Evolutionary conservation across 2,113 vertebrate species (phyloP).

Genomic region (Guaruba guarouba): DNA sequence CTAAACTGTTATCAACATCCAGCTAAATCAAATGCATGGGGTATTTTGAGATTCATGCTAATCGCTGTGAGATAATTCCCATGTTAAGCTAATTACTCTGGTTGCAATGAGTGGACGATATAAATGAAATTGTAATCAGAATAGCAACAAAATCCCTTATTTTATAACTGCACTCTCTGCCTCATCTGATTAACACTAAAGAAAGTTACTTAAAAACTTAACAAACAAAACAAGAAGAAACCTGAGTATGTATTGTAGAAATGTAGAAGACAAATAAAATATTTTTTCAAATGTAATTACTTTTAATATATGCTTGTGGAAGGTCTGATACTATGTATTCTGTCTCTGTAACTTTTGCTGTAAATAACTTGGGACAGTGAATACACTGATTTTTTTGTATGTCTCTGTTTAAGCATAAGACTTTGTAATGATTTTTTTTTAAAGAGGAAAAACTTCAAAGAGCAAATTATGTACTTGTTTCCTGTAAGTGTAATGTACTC

Average conservation of each 20-base stretch:
- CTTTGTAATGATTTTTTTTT: slow-evolving; percentile 97
- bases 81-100: background rate
- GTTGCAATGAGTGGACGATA: background rate
- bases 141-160: slow-evolving; percentile 58
- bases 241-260: slow-evolving; percentile 82
- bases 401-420: slow-evolving; percentile 94
- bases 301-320: slow-evolving; percentile 85
- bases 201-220: slow-evolving; percentile 53
- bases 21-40: background rate
- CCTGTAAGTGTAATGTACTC: slow-evolving; percentile 76
- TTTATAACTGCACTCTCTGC: slow-evolving; percentile 67
- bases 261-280: slow-evolving; percentile 83
- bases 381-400: slow-evolving; percentile 95
- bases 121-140: slow-evolving; percentile 35
- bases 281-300: slow-evolving; percentile 86
- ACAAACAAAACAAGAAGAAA: slow-evolving; percentile 66
- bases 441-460: slow-evolving; percentile 86
- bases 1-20: slow-evolving; percentile 8
- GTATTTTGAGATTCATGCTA: slow-evolving; percentile 11
- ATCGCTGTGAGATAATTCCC: background rate
- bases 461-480: slow-evolving; percentile 85
- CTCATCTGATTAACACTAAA: slow-evolving; percentile 67
- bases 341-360: slow-evolving; percentile 88
- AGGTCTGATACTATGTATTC: slow-evolving; percentile 84
- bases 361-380: slow-evolving; percentile 89